Evolutionary conservation across 2,113 vertebrate species (phyloP).

Genomic region (Tachycineta bicolor): DNA sequence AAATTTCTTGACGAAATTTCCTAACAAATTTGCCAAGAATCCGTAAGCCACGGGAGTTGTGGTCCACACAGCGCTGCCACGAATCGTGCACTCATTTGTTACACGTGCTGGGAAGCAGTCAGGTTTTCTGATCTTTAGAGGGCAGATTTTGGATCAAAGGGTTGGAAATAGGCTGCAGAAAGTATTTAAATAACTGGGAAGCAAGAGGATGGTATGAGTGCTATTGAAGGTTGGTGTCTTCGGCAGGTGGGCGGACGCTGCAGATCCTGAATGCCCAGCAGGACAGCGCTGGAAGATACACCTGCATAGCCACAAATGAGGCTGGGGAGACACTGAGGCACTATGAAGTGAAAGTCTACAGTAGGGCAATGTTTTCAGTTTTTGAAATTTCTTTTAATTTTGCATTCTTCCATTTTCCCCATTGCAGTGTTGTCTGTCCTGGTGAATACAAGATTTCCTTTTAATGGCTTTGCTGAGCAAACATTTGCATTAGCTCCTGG

Average conservation of each 20-base stretch:
- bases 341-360: conserved; percentile 92
- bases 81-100: not conserved
- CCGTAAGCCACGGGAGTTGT: not conserved
- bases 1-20: not conserved
- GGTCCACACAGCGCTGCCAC: not conserved
- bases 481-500: not conserved
- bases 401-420: not conserved
- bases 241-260: conserved; percentile 88
- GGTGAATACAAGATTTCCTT: not conserved
- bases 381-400: not conserved
- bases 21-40: not conserved
- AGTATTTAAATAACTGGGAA: not conserved
- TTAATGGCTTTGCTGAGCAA: not conserved
- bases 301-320: conserved; percentile 93
- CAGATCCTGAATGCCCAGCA: conserved; percentile 91
- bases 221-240: not conserved
- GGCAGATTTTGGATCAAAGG: not conserved
- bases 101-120: not conserved
- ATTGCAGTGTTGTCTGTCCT: not conserved
- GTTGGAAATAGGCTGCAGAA: not conserved
- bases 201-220: not conserved
- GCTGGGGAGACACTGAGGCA: conserved; percentile 90
- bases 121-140: not conserved
- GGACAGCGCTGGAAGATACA: conserved; percentile 87
- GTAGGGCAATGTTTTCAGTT: conserved; percentile 72